Percentiles rank a stretch among this genome's conserved stretches.
phyloP scores from a whole-genome alignment of 2,888 invertebrate species.

The Zhengitettix transpicula region DNA sequence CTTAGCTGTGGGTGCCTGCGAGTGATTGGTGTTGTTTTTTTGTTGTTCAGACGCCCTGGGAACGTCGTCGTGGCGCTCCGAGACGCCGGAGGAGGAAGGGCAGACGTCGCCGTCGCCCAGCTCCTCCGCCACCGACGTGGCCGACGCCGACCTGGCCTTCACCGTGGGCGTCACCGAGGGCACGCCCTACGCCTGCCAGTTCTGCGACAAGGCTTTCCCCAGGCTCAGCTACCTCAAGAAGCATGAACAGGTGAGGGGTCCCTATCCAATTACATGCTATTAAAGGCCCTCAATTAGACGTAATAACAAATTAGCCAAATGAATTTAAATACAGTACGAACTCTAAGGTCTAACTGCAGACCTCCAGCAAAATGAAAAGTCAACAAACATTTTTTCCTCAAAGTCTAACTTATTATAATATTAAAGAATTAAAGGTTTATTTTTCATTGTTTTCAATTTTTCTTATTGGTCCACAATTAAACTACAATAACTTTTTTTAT shows the following conservation, averaged over 20 bases:
- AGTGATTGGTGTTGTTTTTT: neutral
- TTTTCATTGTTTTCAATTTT: too few relatives aligned
- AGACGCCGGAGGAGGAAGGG: conserved; percentile 40
- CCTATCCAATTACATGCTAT: too few relatives aligned
- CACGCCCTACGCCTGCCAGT: conserved; percentile 79
- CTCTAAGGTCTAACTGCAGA: too few relatives aligned
- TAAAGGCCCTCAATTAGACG: too few relatives aligned
- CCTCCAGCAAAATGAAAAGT: too few relatives aligned
- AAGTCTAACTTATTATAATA: too few relatives aligned
- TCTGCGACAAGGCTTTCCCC: conserved; percentile 82
- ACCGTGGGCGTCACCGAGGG: conserved; percentile 51
- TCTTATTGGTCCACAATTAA: too few relatives aligned
- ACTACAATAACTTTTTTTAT: too few relatives aligned
- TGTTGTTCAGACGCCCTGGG: conserved; percentile 45
- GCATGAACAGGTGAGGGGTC: conserved; percentile 93
- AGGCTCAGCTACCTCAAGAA: conserved; percentile 73
- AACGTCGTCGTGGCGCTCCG: conserved; percentile 49
- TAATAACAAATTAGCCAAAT: too few relatives aligned
- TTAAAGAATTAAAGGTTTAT: too few relatives aligned
- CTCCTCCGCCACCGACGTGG: conserved; percentile 43
- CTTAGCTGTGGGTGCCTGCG: neutral
- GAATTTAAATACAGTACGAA: too few relatives aligned
- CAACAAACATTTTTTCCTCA: too few relatives aligned
- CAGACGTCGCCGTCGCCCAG: conserved; percentile 39
- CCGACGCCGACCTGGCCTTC: conserved; percentile 42